A percentile compares a stretch with the other conserved stretches of the same genome.
These are phyloP conservation scores for Pocillopora damicornis DNA, from an alignment of 64 coral and sea anemone genomes.

Conservation along the genomic window DNA sequence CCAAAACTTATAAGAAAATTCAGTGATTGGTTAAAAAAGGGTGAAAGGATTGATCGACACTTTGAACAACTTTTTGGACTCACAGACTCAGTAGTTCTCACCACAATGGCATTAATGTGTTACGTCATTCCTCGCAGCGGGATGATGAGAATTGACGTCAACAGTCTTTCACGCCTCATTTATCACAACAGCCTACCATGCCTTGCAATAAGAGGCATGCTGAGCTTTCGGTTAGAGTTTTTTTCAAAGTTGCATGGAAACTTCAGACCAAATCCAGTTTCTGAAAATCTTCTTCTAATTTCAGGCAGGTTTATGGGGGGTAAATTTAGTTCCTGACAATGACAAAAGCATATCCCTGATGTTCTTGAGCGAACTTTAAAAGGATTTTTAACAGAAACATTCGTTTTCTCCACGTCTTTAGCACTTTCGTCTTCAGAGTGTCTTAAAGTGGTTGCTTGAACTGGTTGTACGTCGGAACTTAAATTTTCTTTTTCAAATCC, in stretches of 20 bases:
- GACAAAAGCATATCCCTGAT: neutral
- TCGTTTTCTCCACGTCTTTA: neutral
- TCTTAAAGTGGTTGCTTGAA: neutral
- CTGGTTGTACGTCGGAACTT: neutral
- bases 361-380: slow-evolving; percentile 3
- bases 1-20: too few species aligned
- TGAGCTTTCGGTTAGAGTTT: neutral
- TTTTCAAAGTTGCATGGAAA: neutral
- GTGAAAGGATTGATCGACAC: too few species aligned
- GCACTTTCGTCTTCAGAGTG: neutral
- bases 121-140: neutral
- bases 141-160: slow-evolving; percentile 5
- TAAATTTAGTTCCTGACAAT: neutral
- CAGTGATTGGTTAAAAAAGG: too few species aligned
- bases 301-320: neutral
- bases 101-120: neutral
- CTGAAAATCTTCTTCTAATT: neutral
- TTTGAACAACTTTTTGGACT: too few species aligned
- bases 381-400: neutral
- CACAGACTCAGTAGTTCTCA: neutral
- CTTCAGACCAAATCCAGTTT: neutral
- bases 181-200: neutral
- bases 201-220: neutral
- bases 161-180: neutral
- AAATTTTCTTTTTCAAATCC: neutral